Conservation (phyloP, 1,140 invertebrate species). For the Caenorhabditis remanei region DNA sequence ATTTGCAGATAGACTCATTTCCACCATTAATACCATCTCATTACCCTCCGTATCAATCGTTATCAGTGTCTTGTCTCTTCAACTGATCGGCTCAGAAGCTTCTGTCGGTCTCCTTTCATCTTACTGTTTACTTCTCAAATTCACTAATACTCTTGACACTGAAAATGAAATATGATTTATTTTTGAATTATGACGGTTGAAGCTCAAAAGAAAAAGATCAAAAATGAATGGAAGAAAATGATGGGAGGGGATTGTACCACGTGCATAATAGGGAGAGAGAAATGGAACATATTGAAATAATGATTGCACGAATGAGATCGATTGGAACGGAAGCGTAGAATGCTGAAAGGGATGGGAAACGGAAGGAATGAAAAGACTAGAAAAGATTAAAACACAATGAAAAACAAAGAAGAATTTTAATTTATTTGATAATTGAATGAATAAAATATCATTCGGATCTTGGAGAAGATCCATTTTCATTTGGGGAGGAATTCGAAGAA, state of each 20-base stretch:
- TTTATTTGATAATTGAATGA: not conserved
- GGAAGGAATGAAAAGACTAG: conserved; percentile 46
- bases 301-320: conserved; percentile 25
- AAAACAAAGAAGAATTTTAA: not conserved
- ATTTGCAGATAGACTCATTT: conserved; percentile 16
- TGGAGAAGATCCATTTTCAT: conserved; percentile 38
- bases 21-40: not conserved
- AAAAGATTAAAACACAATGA: conserved; percentile 27
- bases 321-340: conserved; percentile 23
- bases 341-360: conserved; percentile 46
- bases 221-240: not conserved
- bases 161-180: not conserved
- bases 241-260: not conserved
- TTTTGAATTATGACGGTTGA: not conserved
- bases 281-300: not conserved
- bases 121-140: conserved; percentile 17
- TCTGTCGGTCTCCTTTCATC: conserved; percentile 48
- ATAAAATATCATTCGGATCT: conserved; percentile 9
- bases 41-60: conserved; percentile 11
- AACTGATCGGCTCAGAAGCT: conserved; percentile 36
- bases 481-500: not conserved
- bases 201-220: not conserved
- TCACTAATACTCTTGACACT: not conserved
- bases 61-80: conserved; percentile 8
- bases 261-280: not conserved